phyloP scores from a whole-genome alignment of 2,113 vertebrate species.

The Panthera leo region DNA sequence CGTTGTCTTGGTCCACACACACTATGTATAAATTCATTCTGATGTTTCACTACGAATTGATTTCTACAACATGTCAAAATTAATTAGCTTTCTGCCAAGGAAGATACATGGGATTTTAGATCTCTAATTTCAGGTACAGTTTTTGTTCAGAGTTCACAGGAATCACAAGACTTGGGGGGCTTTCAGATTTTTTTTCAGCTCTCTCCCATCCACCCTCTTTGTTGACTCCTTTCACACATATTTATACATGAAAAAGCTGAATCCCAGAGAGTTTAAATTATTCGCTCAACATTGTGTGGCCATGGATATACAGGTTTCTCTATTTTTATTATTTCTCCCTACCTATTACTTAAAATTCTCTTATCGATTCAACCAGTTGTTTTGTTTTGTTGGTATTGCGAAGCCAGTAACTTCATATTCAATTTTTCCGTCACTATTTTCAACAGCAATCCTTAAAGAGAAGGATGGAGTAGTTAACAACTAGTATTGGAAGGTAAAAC shows the following conservation, averaged over 20 bases:
- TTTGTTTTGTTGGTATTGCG: background rate
- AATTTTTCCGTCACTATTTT: background rate
- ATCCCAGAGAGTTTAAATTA: background rate
- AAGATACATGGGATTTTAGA: background rate
- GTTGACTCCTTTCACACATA: background rate
- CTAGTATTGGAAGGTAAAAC: background rate
- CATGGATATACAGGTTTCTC: background rate
- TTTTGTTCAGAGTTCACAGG: background rate
- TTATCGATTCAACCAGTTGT: background rate
- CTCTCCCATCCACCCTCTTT: background rate
- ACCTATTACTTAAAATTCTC: background rate
- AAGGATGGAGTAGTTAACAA: background rate
- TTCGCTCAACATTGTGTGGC: background rate
- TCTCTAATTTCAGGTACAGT: background rate
- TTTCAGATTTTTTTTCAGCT: background rate
- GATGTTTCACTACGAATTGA: background rate
- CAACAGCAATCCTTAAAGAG: background rate
- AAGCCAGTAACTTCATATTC: background rate
- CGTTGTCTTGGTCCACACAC: background rate
- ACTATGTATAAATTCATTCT: background rate
- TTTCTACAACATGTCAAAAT: background rate
- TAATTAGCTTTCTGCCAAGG: background rate
- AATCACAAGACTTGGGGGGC: background rate
- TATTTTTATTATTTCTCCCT: background rate
- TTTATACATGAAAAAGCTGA: background rate